Evolutionary conservation across 2,113 vertebrate species (phyloP).

Genomic region (Chlamydotis undulata): DNA sequence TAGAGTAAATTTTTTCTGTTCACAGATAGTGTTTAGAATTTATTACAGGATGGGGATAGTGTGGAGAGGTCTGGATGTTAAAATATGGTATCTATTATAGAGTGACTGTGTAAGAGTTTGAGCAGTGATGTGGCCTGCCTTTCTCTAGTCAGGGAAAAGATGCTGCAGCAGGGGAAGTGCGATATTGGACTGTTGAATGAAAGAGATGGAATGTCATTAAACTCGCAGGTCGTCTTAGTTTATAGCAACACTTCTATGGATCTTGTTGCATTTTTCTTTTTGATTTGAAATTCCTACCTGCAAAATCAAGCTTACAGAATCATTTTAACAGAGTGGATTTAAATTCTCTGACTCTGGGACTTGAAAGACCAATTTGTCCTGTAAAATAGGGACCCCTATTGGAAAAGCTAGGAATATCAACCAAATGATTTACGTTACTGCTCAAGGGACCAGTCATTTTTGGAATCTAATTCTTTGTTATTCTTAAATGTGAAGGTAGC

Average conservation of each 20-base stretch:
- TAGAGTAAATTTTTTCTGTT: background rate
- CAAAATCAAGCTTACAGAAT: background rate
- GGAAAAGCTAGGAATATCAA: constrained; percentile 12
- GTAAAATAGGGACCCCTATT: constrained; percentile 22
- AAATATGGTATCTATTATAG: accelerated
- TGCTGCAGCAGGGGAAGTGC: background rate
- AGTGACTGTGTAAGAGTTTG: background rate
- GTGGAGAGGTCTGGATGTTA: background rate
- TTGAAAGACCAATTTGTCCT: background rate
- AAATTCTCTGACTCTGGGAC: background rate
- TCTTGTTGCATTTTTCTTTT: background rate
- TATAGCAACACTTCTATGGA: background rate
- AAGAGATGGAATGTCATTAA: background rate
- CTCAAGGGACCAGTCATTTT: background rate
- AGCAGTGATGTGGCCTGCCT: background rate
- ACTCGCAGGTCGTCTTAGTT: background rate
- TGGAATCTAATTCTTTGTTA: background rate
- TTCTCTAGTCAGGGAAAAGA: background rate
- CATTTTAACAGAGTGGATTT: background rate
- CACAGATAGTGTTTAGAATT: background rate
- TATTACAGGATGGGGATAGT: background rate
- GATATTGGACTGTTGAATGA: background rate
- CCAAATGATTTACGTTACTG: background rate
- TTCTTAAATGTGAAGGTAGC: background rate
- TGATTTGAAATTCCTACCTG: background rate